phyloP scores from a whole-genome alignment of 2,797 vertebrate genomes.

The Phaenicophaeus curvirostris region DNA sequence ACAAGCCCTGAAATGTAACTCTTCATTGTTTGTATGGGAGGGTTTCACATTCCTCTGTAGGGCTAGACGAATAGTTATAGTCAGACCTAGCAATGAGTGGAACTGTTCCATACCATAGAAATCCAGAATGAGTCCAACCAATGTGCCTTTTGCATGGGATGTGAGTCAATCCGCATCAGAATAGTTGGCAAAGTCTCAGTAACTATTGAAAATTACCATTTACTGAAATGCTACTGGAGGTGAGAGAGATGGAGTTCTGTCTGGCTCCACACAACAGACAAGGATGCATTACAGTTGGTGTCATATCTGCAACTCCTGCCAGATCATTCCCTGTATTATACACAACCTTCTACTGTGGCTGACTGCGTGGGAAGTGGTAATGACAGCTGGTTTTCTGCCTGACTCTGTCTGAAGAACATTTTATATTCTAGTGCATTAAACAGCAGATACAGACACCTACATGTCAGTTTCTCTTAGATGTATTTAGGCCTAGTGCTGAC shows the following conservation, averaged over 20 bases:
- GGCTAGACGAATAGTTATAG: not conserved
- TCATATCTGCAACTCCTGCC: conserved; percentile 17
- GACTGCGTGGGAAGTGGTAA: not conserved
- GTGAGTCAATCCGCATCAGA: conserved; percentile 23
- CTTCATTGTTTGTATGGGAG: not conserved
- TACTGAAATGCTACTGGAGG: conserved; percentile 26
- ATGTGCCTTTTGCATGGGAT: not conserved
- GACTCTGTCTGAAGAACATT: not conserved
- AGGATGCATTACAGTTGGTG: conserved; percentile 8
- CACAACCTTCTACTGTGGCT: not conserved
- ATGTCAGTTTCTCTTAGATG: not conserved
- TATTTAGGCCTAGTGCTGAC: not conserved
- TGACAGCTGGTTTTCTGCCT: not conserved
- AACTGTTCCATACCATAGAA: conserved; percentile 1
- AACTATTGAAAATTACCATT: conserved; percentile 4
- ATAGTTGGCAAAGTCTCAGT: not conserved
- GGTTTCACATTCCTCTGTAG: conserved; percentile 25
- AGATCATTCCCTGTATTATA: not conserved
- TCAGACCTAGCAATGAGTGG: not conserved
- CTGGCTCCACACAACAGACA: not conserved
- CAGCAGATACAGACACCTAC: not conserved
- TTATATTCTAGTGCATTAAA: not conserved
- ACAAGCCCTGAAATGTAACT: not conserved
- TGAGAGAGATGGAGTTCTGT: not conserved
- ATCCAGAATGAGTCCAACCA: conserved; percentile 1